phyloP scores from a whole-genome alignment of 1,140 invertebrate genomes.

The Macrocentrus cingulum region DNA sequence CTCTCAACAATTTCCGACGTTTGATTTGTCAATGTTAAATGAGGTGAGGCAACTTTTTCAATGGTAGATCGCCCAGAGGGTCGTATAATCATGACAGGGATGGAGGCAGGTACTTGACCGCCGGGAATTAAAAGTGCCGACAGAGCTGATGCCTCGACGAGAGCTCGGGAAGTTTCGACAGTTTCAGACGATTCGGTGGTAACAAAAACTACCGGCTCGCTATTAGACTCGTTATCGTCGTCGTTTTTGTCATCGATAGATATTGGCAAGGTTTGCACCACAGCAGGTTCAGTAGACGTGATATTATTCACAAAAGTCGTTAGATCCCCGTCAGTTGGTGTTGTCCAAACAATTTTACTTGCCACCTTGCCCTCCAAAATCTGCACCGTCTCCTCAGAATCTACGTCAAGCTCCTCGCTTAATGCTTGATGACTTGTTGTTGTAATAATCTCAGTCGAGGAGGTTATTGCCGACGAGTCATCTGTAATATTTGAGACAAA shows the following conservation, averaged over 20 bases:
- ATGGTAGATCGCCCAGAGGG: conserved; percentile 63
- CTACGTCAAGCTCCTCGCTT: conserved; percentile 34
- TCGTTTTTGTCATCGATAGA: too few relatives aligned
- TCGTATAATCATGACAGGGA: conserved; percentile 32
- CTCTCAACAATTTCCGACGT: conserved; percentile 16
- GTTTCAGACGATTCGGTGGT: conserved; percentile 23
- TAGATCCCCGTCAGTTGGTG: conserved; percentile 28
- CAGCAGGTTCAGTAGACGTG: conserved; percentile 10
- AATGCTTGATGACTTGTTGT: conserved; percentile 37
- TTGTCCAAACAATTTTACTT: conserved; percentile 46
- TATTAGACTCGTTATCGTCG: too few relatives aligned
- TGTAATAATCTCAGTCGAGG: conserved; percentile 23
- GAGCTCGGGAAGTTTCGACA: conserved; percentile 25
- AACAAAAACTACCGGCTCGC: conserved; percentile 2
- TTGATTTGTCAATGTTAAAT: conserved; percentile 32
- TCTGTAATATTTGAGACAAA: neutral
- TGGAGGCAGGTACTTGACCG: conserved; percentile 54
- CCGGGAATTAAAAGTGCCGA: conserved; percentile 64
- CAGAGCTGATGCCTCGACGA: conserved; percentile 55
- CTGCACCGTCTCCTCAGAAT: conserved; percentile 25
- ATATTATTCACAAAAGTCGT: neutral
- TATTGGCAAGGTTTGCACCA: conserved; percentile 22
- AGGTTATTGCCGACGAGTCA: neutral
- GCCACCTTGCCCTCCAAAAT: conserved; percentile 27
- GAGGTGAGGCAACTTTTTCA: conserved; percentile 65